A percentile compares a stretch with the other conserved stretches of the same genome.
Evolutionary conservation across 2,888 invertebrate species (phyloP).

Genomic region (Blastobasis adustella): DNA sequence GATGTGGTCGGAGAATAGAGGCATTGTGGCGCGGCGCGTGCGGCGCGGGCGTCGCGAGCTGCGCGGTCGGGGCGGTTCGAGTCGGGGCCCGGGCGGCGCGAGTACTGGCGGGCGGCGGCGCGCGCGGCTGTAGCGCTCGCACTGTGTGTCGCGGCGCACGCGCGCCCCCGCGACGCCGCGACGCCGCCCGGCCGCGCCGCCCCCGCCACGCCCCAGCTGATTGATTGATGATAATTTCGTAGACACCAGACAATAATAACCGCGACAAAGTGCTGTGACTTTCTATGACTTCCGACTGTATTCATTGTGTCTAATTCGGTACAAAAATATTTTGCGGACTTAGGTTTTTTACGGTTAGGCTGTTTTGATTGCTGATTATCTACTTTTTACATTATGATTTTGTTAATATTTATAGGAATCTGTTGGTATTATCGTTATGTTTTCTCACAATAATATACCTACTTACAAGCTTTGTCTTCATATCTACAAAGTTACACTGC

Average conservation of each 20-base stretch:
- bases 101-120: constrained; percentile 21
- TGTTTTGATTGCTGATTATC: no score
- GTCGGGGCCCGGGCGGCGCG: constrained; percentile 24
- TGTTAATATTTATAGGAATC: no score
- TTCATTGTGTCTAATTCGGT: no score
- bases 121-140: constrained; percentile 30
- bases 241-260: constrained; percentile 48
- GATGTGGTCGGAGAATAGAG: constrained; percentile 80
- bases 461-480: no score
- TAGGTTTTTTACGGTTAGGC: no score
- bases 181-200: constrained; percentile 22
- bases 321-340: no score
- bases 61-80: constrained; percentile 23
- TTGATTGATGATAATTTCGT: constrained; percentile 56
- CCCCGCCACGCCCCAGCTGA: constrained; percentile 43
- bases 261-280: constrained; percentile 27
- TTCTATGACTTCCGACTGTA: constrained; percentile 18
- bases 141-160: constrained; percentile 29
- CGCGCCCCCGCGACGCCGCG: constrained; percentile 27
- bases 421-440: no score
- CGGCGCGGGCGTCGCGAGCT: constrained; percentile 17
- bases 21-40: constrained; percentile 63
- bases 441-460: no score
- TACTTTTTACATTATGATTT: no score
- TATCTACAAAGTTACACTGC: no score